Percentiles rank a stretch among this genome's conserved stretches.
Evolutionary conservation across 2,888 invertebrate species (phyloP).

Genomic region (Sialis lutaria): DNA sequence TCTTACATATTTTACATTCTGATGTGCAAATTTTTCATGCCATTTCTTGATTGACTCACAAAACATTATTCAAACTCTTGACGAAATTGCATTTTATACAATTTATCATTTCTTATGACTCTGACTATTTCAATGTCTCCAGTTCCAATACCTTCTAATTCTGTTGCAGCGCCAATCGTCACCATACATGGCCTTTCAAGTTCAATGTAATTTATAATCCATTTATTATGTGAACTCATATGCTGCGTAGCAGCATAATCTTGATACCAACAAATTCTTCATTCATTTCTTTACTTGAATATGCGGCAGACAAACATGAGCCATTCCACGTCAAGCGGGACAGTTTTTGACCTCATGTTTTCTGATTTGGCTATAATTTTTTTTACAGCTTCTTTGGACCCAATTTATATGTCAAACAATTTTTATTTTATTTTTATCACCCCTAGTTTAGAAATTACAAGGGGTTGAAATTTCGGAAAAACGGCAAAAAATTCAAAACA

Average conservation of each 20-base stretch:
- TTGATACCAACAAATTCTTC: slow-evolving; percentile 1
- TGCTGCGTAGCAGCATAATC: slow-evolving; percentile 7
- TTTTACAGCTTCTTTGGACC: too few species aligned
- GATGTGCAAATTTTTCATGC: slow-evolving; percentile 15
- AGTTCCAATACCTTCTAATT: slow-evolving; percentile 12
- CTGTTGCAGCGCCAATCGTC: slow-evolving; percentile 11
- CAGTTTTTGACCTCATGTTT: too few species aligned
- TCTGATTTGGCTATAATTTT: too few species aligned
- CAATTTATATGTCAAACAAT: too few species aligned
- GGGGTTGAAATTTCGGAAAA: too few species aligned
- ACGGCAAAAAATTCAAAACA: too few species aligned
- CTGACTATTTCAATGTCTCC: slow-evolving; percentile 11
- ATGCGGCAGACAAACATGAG: slow-evolving; percentile 7
- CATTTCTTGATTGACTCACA: slow-evolving; percentile 11
- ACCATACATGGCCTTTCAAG: slow-evolving; percentile 9
- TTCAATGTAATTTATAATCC: background rate
- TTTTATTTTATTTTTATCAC: too few species aligned
- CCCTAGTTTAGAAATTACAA: too few species aligned
- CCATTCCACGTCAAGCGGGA: too few species aligned
- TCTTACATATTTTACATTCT: slow-evolving; percentile 14
- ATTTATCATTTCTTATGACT: slow-evolving; percentile 9
- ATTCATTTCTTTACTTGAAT: slow-evolving; percentile 4
- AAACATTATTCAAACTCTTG: slow-evolving; percentile 5
- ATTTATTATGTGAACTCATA: slow-evolving; percentile 6
- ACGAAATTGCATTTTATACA: slow-evolving; percentile 13